Evolutionary conservation across 2,797 vertebrate species (phyloP), one percentile per base, ranked within the genome.

Genomic region (Sebastes minor): DNA sequence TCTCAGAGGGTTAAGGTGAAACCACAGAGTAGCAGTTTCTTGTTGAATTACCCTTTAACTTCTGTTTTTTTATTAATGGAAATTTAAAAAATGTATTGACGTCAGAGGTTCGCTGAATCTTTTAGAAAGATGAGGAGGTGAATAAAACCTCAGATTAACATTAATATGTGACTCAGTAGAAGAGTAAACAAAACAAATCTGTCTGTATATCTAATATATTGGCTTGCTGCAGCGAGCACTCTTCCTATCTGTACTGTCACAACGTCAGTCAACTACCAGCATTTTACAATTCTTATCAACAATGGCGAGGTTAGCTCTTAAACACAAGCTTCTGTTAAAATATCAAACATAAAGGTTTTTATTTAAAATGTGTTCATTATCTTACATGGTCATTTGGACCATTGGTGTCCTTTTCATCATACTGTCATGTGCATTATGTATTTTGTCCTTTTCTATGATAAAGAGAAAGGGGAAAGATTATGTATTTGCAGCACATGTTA

Each of bases 301-400:
- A 67, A 11, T 10, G 18, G 33, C 1, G 0, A 72, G 72, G 10
- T 38, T 52, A 42, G 14, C 33, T 71, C 3, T 77, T 74, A 6
- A 60, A 66, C 18, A 67, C 11, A 46, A 76, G 23, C 63, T 35
- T 23, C 53, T 74, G 71, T 71, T 72, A 22, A 75, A 78, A 71
- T 65, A 61, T 49, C 8, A 71, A 66, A 61, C 59, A 46, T 25
- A 32, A 28, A 32, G 27, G 2, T 61, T 82, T 86, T 86, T 80
- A 78, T 88, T 80, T 22, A 3, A 85, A 86, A 81, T 66, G 35
- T 71, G 52, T 46, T 80, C 59, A 30, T 63, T 81, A 68, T 80
- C 9, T 22, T 56, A 77, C 55, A 68, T 22, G 23, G 49, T 49
- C 18, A 67, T 42, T 74, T 61, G 11, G n/a, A 79, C 23, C 7